These are phyloP conservation scores for Eupithecia inturbata DNA, from an alignment of 2,888 invertebrate species.

Conservation along the genomic window DNA sequence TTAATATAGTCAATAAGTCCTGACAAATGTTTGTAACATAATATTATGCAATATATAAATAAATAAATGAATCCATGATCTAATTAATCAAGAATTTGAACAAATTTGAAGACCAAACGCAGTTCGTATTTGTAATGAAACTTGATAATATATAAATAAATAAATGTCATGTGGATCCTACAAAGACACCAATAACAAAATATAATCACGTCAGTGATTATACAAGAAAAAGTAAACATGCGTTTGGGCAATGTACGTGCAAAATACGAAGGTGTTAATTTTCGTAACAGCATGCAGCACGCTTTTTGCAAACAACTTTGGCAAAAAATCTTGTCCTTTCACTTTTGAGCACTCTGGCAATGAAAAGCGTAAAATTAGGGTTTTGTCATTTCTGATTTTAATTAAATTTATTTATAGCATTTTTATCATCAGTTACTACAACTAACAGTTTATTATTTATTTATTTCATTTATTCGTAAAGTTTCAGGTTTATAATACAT, in stretches of 20 bases:
- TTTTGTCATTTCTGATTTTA: background rate
- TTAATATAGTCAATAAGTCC: too few species aligned
- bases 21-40: too few species aligned
- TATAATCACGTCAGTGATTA: conserved; percentile 17
- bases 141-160: background rate
- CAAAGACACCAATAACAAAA: background rate
- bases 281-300: conserved; percentile 18
- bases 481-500: too few species aligned
- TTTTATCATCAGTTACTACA: too few species aligned
- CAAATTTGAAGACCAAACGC: background rate
- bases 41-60: too few species aligned
- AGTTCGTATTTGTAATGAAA: background rate
- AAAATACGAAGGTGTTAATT: conserved; percentile 36
- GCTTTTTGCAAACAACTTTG: conserved; percentile 28
- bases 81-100: background rate
- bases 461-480: too few species aligned
- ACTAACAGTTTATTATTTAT: too few species aligned
- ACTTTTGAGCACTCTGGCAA: background rate
- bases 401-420: background rate
- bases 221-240: conserved; percentile 32
- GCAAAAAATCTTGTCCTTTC: conserved; percentile 15
- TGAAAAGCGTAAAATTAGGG: background rate
- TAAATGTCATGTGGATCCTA: background rate
- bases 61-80: background rate
- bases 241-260: conserved; percentile 25